Conservation (phyloP, 2,113 vertebrate species). For the Oryzias woworae region DNA sequence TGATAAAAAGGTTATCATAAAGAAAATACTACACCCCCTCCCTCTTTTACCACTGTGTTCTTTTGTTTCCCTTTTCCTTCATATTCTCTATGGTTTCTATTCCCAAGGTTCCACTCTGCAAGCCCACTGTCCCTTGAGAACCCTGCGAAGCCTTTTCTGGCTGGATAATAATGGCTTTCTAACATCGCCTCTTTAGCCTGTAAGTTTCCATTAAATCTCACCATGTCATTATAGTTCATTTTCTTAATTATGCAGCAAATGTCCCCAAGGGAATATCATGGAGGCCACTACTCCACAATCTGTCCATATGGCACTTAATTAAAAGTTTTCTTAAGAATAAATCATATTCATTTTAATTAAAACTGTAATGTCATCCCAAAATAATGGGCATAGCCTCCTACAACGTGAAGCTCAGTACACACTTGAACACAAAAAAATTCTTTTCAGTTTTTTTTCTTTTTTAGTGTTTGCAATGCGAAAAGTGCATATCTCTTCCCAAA, state of each 20-base stretch:
- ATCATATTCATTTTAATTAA: constrained; percentile 86
- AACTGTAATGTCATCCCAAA: constrained; percentile 83
- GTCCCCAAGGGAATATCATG: constrained; percentile 79
- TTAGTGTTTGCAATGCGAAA: constrained; percentile 70
- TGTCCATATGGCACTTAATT: constrained; percentile 85
- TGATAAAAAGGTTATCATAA: not conserved
- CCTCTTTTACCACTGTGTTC: constrained; percentile 7
- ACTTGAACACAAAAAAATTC: constrained; percentile 34
- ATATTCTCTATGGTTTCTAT: constrained; percentile 32
- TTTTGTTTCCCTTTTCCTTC: constrained; percentile 16
- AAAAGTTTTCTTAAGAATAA: constrained; percentile 87
- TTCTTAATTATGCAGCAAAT: constrained; percentile 83
- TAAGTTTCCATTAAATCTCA: constrained; percentile 81
- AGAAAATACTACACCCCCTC: not conserved
- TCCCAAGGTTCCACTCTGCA: constrained; percentile 57
- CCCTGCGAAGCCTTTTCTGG: constrained; percentile 55
- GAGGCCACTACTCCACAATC: constrained; percentile 81
- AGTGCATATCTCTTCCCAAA: constrained; percentile 67
- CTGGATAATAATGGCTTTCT: constrained; percentile 75
- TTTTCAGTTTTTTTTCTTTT: constrained; percentile 37
- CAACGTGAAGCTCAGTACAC: constrained; percentile 66
- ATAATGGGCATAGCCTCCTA: constrained; percentile 80
- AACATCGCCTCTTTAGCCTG: constrained; percentile 76
- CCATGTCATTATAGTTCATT: constrained; percentile 85
- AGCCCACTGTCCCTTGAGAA: constrained; percentile 60